Evolutionary conservation across 2,113 vertebrate genomes (phyloP), one percentile per base, ranked within the genome.

Genomic region (Catagonus wagneri): DNA sequence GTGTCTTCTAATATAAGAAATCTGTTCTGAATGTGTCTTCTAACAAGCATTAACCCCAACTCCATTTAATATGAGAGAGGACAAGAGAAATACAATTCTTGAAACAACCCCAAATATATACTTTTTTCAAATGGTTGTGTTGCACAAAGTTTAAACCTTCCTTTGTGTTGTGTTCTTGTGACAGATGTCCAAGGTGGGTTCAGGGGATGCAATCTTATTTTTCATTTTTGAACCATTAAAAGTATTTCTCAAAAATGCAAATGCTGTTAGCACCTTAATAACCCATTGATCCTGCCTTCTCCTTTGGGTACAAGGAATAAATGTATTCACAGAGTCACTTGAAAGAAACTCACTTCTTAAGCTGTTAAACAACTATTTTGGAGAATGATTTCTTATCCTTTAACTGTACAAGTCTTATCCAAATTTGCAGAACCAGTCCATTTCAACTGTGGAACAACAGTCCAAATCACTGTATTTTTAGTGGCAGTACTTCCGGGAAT

Each of bases 191-290:
- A 61, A 88, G 72, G 83, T 76, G 80, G 56, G 52, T 96, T 36
- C n/a, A 32, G 3, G 8, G 36, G 29, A 20, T 39, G 54, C 58
- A 72, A 72, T 91, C 93, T 88, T 94, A 36, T 36, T 93, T 97
- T 96, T 66, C 4, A 22, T 94, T 92, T 92, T 98, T 92, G 56
- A 93, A 85, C 97, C 85, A 32, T 89, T 85, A 96, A 94, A 87
- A 86, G 22, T 69, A 74, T 93, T 96, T 98, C 97, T 95, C 79
- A 97, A 97, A 96, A 80, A 92, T 92, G 44, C 29, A 97, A 97
- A 96, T 96, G 83, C 79, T 11, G 4, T 65, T 95, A 81, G 68
- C 92, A 97, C 74, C 88, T 96, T 54, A 32, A 83, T 91, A 68
- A 79, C 84, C 44, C 91, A 32, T 91, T 91, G 96, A 91, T 96